A percentile compares a stretch with the other conserved stretches of the same genome.
Conservation (phyloP, 2,888 invertebrate species). For the Amphipoea oculea region DNA sequence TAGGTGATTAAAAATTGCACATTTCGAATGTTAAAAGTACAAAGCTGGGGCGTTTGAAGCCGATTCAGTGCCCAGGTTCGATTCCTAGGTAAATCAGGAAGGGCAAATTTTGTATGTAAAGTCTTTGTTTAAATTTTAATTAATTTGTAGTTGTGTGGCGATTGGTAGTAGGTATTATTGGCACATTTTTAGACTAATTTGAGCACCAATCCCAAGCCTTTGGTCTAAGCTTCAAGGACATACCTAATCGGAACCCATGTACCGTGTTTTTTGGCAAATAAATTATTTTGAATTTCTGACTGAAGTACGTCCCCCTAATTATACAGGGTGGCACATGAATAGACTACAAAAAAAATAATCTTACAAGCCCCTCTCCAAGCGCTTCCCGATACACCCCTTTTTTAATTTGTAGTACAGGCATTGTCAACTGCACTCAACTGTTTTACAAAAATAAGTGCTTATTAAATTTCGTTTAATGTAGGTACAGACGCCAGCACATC, state of each 20-base stretch:
- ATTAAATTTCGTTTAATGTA: no score
- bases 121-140: neutral
- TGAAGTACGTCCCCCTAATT: neutral
- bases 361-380: neutral
- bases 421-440: no score
- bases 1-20: neutral
- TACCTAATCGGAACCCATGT: neutral
- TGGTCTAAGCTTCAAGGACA: neutral
- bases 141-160: neutral
- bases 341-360: neutral
- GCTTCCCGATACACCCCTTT: no score
- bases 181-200: neutral
- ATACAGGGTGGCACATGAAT: neutral
- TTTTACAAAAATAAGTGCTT: no score
- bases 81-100: neutral
- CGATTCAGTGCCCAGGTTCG: constrained; percentile 23
- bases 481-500: no score
- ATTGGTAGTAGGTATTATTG: no score
- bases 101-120: neutral
- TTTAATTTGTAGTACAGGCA: no score
- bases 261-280: neutral
- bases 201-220: neutral
- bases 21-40: neutral
- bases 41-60: neutral
- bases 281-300: neutral